Conservation (phyloP, 2,797 vertebrate genomes). For the Artibeus lituratus region DNA sequence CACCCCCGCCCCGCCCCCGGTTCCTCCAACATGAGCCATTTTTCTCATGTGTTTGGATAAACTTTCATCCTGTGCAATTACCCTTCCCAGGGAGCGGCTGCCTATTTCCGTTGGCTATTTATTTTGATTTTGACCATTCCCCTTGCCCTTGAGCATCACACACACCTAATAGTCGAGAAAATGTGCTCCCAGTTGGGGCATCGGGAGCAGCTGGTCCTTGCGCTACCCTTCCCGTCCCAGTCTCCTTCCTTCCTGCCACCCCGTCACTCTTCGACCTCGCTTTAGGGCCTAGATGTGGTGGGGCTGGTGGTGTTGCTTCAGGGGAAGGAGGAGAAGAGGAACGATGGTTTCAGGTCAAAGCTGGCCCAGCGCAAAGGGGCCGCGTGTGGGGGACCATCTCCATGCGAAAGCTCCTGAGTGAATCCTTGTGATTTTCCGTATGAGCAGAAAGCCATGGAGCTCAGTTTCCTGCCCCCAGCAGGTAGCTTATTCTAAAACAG, state of each 20-base stretch:
- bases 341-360: slow-evolving; percentile 73
- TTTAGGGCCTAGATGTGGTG: slow-evolving; percentile 52
- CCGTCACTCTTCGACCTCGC: neutral
- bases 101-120: slow-evolving; percentile 83
- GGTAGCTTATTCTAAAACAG: slow-evolving; percentile 79
- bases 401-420: slow-evolving; percentile 59
- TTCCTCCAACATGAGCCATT: neutral
- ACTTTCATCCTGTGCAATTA: slow-evolving; percentile 29
- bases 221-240: neutral
- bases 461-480: slow-evolving; percentile 82
- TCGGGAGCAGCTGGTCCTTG: neutral
- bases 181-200: neutral
- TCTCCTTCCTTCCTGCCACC: neutral
- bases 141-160: neutral
- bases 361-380: slow-evolving; percentile 78
- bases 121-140: slow-evolving; percentile 86
- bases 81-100: slow-evolving; percentile 55
- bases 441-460: neutral
- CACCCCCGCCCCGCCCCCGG: neutral
- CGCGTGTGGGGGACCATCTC: slow-evolving; percentile 48
- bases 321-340: slow-evolving; percentile 59
- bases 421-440: slow-evolving; percentile 74
- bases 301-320: slow-evolving; percentile 45
- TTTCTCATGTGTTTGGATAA: slow-evolving; percentile 65
- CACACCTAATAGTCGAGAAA: slow-evolving; percentile 49